phyloP scores from a whole-genome alignment of 2,797 vertebrate species.

The Gila robusta region DNA sequence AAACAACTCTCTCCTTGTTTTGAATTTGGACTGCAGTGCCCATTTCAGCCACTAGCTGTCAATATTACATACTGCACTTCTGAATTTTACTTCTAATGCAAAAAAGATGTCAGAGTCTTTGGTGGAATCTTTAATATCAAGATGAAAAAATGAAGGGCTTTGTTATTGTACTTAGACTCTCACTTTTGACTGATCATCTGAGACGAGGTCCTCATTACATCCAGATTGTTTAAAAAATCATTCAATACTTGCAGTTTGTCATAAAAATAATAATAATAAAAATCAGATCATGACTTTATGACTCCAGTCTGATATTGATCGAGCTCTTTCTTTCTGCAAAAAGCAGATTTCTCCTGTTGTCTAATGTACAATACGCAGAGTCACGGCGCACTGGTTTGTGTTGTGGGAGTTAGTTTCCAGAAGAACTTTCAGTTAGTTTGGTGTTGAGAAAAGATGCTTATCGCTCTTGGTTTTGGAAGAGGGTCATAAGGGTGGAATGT shows the following conservation, averaged over 20 bases:
- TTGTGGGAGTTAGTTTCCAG: conserved; percentile 17
- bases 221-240: background rate
- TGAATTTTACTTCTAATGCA: background rate
- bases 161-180: background rate
- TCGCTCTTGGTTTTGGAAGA: conserved; percentile 13
- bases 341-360: background rate
- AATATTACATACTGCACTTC: too few relatives aligned
- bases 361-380: background rate
- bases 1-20: too few relatives aligned
- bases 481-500: conserved; percentile 33
- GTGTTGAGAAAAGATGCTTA: conserved; percentile 27
- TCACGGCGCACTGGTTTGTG: background rate
- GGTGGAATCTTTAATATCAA: background rate
- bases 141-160: background rate
- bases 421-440: conserved; percentile 14
- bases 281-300: background rate
- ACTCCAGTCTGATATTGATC: background rate
- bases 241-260: background rate
- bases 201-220: background rate
- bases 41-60: too few relatives aligned
- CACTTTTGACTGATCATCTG: background rate
- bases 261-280: background rate
- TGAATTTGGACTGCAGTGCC: too few relatives aligned
- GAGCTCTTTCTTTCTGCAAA: background rate
- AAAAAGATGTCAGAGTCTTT: background rate